Evolutionary conservation across 2,888 invertebrate species (phyloP).

Genomic region (Himalopsyche japonica): DNA sequence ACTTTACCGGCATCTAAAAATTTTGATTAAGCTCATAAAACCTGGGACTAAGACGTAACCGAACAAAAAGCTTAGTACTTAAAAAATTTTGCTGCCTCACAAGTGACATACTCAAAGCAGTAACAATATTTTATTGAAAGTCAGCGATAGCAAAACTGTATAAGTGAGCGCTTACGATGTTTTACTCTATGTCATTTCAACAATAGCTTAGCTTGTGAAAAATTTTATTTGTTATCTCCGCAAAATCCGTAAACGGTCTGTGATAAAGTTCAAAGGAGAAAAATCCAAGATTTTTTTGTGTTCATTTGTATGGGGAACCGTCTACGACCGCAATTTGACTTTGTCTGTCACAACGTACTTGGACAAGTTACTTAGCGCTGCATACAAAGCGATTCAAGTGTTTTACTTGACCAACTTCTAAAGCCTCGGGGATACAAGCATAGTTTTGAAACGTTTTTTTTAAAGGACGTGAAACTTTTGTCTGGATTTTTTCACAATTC

Average conservation of each 20-base stretch:
- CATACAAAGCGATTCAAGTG: background rate
- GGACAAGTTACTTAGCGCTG: background rate
- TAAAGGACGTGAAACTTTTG: background rate
- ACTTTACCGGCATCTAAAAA: too few species aligned
- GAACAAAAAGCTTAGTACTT: background rate
- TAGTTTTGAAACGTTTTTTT: background rate
- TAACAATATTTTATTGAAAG: background rate
- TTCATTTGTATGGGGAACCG: background rate
- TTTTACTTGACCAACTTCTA: background rate
- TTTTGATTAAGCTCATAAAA: too few species aligned
- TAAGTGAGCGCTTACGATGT: background rate
- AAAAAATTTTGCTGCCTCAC: background rate
- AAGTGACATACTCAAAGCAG: background rate
- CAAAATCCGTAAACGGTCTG: background rate
- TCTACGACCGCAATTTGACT: background rate
- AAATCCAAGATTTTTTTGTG: background rate
- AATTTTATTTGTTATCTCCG: background rate
- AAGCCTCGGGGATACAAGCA: background rate
- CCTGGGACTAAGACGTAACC: too few species aligned
- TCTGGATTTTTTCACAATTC: background rate
- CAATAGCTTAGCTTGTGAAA: background rate
- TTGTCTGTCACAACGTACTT: background rate
- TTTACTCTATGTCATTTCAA: background rate
- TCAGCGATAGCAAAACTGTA: background rate
- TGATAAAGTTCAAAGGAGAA: background rate